Evolutionary conservation across 2,113 vertebrate species (phyloP).

Genomic region (Brachirus orientalis): DNA sequence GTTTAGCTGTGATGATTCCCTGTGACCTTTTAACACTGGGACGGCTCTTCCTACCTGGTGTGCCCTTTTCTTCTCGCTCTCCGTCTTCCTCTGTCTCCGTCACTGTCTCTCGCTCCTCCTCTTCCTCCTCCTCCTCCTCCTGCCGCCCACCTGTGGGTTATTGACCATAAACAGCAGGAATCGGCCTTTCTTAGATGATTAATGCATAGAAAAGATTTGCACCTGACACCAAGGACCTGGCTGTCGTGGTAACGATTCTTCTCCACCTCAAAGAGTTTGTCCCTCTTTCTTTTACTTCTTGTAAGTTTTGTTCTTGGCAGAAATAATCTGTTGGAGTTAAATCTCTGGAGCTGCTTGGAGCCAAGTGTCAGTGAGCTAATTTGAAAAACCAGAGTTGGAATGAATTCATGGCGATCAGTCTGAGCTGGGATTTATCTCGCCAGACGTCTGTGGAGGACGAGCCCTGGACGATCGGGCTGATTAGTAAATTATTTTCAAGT

Average conservation of each 20-base stretch:
- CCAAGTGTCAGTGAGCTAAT: conserved; percentile 8
- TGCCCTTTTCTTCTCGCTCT: conserved; percentile 51
- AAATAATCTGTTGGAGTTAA: conserved; percentile 8
- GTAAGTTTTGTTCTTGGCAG: conserved; percentile 16
- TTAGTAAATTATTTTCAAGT: neutral
- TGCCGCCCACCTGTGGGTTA: conserved; percentile 54
- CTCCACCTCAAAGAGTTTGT: neutral
- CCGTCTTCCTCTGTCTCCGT: conserved; percentile 25
- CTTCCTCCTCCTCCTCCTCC: conserved; percentile 6
- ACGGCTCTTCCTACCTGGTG: conserved; percentile 40
- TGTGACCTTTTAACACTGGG: conserved; percentile 58
- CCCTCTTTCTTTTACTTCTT: neutral
- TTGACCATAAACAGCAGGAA: conserved; percentile 64
- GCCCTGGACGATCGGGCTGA: neutral
- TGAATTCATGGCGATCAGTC: neutral
- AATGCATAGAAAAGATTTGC: conserved; percentile 60
- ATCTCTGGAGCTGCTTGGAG: neutral
- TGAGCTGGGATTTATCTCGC: neutral
- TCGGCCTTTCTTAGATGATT: conserved; percentile 53
- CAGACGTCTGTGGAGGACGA: neutral
- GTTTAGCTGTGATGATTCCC: conserved; percentile 40
- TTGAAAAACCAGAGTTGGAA: neutral
- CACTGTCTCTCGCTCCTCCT: neutral
- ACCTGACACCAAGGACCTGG: neutral
- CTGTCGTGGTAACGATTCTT: neutral